Conservation (phyloP, 2,113 vertebrate genomes). For the Malurus cyaneus region DNA sequence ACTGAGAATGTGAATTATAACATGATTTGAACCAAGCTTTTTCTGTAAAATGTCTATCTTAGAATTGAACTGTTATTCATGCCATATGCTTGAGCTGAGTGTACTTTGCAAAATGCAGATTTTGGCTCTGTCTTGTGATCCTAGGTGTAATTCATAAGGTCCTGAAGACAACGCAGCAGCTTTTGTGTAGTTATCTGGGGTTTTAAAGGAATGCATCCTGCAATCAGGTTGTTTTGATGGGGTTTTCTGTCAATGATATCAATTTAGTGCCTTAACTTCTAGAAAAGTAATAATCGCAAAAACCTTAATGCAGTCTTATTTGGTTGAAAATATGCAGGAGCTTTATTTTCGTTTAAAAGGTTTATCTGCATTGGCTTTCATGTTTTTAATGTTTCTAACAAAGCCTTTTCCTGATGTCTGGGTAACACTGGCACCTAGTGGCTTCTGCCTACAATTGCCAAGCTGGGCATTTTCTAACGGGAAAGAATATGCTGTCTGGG, state of each 20-base stretch:
- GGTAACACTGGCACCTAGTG: constrained; percentile 73
- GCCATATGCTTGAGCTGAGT: background rate
- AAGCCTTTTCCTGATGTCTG: background rate
- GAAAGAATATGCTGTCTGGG: background rate
- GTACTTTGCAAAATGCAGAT: background rate
- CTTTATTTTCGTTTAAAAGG: background rate
- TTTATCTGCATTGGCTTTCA: background rate
- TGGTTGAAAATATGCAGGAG: background rate
- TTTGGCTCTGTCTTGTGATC: background rate
- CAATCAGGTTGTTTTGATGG: background rate
- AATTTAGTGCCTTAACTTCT: background rate
- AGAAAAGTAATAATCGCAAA: background rate
- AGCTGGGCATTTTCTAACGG: background rate
- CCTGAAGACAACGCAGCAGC: background rate
- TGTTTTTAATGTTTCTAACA: background rate
- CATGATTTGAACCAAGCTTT: background rate
- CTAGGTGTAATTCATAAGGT: background rate
- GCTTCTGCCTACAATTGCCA: background rate
- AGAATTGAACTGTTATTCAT: background rate
- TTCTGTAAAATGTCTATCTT: background rate
- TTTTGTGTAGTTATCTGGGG: background rate
- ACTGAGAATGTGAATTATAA: background rate
- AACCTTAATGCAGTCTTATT: background rate
- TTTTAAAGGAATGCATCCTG: background rate
- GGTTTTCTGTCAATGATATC: background rate